Conservation (phyloP, 2,113 vertebrate species). For the Oncorhynchus gorbuscha region DNA sequence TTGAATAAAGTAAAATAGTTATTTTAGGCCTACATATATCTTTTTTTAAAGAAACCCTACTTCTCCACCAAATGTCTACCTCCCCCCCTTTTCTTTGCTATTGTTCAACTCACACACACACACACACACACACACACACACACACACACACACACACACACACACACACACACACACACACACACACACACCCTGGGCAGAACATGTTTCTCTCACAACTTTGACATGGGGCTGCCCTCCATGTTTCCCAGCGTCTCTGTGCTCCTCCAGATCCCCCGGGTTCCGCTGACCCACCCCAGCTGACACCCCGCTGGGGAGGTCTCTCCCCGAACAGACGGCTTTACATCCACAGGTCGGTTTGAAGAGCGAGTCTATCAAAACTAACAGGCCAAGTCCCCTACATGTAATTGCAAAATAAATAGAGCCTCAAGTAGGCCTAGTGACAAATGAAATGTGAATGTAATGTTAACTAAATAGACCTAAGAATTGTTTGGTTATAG, state of each 20-base stretch:
- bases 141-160: background rate
- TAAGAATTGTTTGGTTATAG: background rate
- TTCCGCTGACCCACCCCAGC: constrained; percentile 11
- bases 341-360: background rate
- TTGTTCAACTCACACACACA: constrained; percentile 26
- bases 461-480: background rate
- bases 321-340: constrained; percentile 17
- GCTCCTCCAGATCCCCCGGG: constrained; percentile 33
- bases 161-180: constrained; percentile 4
- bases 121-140: background rate
- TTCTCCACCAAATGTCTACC: constrained; percentile 3
- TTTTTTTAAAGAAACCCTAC: background rate
- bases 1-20: background rate
- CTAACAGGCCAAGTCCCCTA: background rate
- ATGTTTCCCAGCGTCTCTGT: background rate
- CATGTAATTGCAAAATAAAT: background rate
- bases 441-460: background rate
- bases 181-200: constrained; percentile 7
- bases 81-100: constrained; percentile 27
- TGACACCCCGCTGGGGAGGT: constrained; percentile 47
- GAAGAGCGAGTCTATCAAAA: constrained; percentile 18
- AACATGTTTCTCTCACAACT: constrained; percentile 1
- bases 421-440: background rate
- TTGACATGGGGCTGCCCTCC: constrained; percentile 13
- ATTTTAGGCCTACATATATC: background rate